Conservation (phyloP, 2,113 vertebrate genomes). For the Oryzias melastigma region DNA sequence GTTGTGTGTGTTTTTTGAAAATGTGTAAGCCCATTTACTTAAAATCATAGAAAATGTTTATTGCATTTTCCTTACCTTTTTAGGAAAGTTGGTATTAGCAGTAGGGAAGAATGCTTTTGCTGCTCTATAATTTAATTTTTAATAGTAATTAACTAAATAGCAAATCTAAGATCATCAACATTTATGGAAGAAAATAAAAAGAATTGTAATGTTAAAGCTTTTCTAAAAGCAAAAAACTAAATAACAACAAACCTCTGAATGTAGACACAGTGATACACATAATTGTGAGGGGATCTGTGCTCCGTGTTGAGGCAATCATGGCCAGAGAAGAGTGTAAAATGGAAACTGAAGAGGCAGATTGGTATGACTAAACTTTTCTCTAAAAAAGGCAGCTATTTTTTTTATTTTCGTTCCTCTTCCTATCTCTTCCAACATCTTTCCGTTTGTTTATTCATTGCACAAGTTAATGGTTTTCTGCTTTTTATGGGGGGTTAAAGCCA, state of each 20-base stretch:
- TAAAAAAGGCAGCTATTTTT: conserved; percentile 27
- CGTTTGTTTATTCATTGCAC: not conserved
- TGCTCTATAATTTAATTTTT: no score
- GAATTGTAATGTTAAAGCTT: no score
- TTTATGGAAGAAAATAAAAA: no score
- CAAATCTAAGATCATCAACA: no score
- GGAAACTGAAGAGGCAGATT: conserved; percentile 55
- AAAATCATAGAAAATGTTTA: no score
- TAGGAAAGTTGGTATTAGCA: no score
- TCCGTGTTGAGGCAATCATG: conserved; percentile 21
- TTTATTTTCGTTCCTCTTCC: not conserved
- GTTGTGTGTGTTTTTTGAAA: no score
- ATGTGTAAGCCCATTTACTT: no score
- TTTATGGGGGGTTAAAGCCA: not conserved
- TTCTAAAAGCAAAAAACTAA: not conserved
- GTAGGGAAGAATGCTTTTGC: no score
- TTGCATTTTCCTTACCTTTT: no score
- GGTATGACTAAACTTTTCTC: conserved; percentile 36
- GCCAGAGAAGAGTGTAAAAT: conserved; percentile 45
- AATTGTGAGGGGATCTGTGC: conserved; percentile 19
- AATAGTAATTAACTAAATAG: no score
- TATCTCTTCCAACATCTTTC: not conserved
- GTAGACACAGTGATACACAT: not conserved
- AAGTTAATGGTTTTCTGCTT: not conserved
- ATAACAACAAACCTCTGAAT: conserved; percentile 5